Evolutionary conservation across 2,888 invertebrate species (phyloP).

Genomic region (Ligdia adustata): DNA sequence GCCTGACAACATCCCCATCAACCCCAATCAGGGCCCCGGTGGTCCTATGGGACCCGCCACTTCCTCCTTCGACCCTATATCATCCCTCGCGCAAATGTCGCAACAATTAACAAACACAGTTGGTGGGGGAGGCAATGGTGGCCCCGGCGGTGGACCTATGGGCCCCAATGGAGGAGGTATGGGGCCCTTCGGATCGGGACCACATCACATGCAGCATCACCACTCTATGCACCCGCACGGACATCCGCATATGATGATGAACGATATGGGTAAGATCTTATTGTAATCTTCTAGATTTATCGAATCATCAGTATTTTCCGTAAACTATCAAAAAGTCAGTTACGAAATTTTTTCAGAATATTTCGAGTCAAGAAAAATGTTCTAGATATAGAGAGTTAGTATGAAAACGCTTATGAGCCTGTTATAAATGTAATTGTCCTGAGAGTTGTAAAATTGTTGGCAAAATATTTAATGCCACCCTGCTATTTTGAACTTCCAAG

Average conservation of each 20-base stretch:
- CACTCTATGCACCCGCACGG: constrained; percentile 76
- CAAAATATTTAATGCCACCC: too few relatives aligned
- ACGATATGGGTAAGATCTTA: constrained; percentile 73
- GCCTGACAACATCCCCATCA: constrained; percentile 78
- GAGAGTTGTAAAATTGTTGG: too few relatives aligned
- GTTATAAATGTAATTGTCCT: too few relatives aligned
- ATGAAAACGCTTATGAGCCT: too few relatives aligned
- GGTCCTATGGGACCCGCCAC: constrained; percentile 82
- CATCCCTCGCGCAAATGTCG: constrained; percentile 97
- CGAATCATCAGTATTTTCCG: too few relatives aligned
- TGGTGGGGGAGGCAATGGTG: constrained; percentile 75
- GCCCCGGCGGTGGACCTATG: constrained; percentile 64
- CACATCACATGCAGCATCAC: constrained; percentile 78
- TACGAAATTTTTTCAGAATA: too few relatives aligned
- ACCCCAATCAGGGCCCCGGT: constrained; percentile 79
- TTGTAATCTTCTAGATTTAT: too few relatives aligned
- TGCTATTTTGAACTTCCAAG: too few relatives aligned
- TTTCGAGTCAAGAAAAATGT: too few relatives aligned
- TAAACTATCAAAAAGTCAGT: too few relatives aligned
- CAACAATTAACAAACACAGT: constrained; percentile 93
- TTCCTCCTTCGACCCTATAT: constrained; percentile 94
- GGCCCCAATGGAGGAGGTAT: constrained; percentile 64
- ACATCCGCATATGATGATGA: constrained; percentile 82
- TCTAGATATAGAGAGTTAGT: too few relatives aligned
- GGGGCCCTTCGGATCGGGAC: constrained; percentile 70